A percentile compares a stretch with the other conserved stretches of the same genome.
Evolutionary conservation across 2,888 invertebrate species (phyloP).

Genomic region (Petrophora chlorosata): DNA sequence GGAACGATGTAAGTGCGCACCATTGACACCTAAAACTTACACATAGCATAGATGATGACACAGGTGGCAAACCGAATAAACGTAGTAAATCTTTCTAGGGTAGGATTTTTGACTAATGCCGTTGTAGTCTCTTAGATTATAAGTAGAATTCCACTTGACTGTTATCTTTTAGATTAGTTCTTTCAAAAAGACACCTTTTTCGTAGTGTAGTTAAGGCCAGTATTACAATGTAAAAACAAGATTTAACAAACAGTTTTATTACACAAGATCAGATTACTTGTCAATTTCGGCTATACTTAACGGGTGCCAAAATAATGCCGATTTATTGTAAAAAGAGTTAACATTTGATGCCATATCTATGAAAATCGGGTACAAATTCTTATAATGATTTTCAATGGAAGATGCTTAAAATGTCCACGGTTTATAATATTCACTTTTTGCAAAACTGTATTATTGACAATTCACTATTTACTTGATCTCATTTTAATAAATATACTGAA

Average conservation of each 20-base stretch:
- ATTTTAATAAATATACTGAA: neutral
- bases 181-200: slow-evolving; percentile 14
- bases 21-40: too few relatives aligned
- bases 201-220: neutral
- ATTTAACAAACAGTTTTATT: too few relatives aligned
- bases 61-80: neutral
- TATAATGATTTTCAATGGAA: neutral
- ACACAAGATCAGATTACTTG: too few relatives aligned
- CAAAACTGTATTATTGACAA: neutral
- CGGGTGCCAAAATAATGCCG: too few relatives aligned
- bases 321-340: too few relatives aligned
- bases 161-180: slow-evolving; percentile 4
- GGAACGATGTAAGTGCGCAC: too few relatives aligned
- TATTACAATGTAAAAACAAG: neutral
- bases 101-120: slow-evolving; percentile 4
- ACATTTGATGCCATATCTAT: too few relatives aligned
- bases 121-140: slow-evolving; percentile 14
- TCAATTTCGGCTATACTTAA: too few relatives aligned
- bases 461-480: slow-evolving; percentile 13
- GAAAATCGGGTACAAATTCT: neutral
- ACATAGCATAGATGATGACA: neutral
- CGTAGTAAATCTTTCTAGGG: slow-evolving; percentile 6
- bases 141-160: slow-evolving; percentile 10
- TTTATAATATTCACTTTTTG: neutral
- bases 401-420: neutral